Percentiles rank a stretch among this genome's conserved stretches.
phyloP scores from a whole-genome alignment of 2,888 invertebrate species.

The Drosophila nr. fundita region DNA sequence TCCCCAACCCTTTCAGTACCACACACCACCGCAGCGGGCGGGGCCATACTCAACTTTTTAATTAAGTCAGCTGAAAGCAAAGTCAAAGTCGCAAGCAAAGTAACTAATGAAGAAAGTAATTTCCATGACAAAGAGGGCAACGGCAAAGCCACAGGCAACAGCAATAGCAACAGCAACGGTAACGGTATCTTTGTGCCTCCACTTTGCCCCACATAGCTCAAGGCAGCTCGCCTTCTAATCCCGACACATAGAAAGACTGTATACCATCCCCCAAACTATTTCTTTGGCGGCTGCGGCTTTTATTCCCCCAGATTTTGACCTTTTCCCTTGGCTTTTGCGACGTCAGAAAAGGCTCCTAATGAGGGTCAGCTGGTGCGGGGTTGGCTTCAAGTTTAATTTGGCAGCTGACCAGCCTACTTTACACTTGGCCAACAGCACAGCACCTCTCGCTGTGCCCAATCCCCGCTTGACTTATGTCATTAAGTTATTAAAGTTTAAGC shows the following conservation, averaged over 20 bases:
- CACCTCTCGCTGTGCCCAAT: slow-evolving; percentile 3
- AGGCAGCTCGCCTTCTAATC: slow-evolving; percentile 57
- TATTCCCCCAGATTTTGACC: slow-evolving; percentile 52
- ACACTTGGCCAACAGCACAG: slow-evolving; percentile 42
- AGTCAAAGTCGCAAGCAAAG: slow-evolving; percentile 50
- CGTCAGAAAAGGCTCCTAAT: slow-evolving; percentile 61
- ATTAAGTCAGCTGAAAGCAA: slow-evolving; percentile 74
- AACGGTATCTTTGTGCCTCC: slow-evolving; percentile 7
- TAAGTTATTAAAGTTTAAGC: slow-evolving; percentile 75
- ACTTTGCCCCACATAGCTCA: slow-evolving; percentile 25
- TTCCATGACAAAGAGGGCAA: slow-evolving; percentile 80
- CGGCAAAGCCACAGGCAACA: slow-evolving; percentile 34
- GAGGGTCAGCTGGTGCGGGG: slow-evolving; percentile 62
- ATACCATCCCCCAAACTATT: slow-evolving; percentile 17
- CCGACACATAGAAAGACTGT: slow-evolving; percentile 15
- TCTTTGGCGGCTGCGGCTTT: slow-evolving; percentile 39
- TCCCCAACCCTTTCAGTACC: slow-evolving; percentile 37
- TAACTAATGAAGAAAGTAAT: slow-evolving; percentile 83
- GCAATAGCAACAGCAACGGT: slow-evolving; percentile 27
- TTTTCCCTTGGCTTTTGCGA: slow-evolving; percentile 53
- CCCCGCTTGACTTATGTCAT: slow-evolving; percentile 67
- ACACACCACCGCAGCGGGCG: slow-evolving; percentile 28
- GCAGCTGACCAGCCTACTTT: slow-evolving; percentile 76
- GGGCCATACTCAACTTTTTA: slow-evolving; percentile 69
- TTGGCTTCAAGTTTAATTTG: slow-evolving; percentile 68